phyloP scores from a whole-genome alignment of 2,888 invertebrate species.

The Mechanitis mazaeus region DNA sequence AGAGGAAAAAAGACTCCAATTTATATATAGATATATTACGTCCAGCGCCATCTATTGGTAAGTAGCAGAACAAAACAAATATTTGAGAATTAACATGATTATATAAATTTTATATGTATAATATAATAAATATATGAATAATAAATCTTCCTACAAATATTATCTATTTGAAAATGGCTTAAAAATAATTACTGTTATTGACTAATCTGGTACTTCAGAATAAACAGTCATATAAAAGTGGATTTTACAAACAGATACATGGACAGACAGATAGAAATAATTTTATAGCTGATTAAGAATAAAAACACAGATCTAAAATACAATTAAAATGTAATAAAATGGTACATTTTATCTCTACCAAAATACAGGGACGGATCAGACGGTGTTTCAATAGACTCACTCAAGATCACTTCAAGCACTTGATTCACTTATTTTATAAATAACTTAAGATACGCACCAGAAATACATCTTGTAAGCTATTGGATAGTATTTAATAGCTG shows the following conservation, averaged over 20 bases:
- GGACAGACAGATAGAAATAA: too few species aligned
- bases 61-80: slow-evolving; percentile 26
- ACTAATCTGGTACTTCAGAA: too few species aligned
- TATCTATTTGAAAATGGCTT: too few species aligned
- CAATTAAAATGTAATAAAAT: slow-evolving; percentile 9
- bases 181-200: too few species aligned
- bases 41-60: slow-evolving; percentile 47
- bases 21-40: not conserved
- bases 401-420: slow-evolving; percentile 31
- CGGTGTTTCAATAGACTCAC: slow-evolving; percentile 22
- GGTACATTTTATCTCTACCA: not conserved
- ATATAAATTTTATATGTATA: too few species aligned
- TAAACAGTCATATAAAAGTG: too few species aligned
- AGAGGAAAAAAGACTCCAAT: slow-evolving; percentile 10
- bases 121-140: too few species aligned
- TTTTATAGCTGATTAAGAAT: too few species aligned
- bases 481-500: slow-evolving; percentile 7
- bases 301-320: not conserved
- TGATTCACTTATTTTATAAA: slow-evolving; percentile 38
- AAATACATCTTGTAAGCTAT: slow-evolving; percentile 32
- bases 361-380: slow-evolving; percentile 18
- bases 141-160: too few species aligned
- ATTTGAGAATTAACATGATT: too few species aligned
- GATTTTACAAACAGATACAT: too few species aligned
- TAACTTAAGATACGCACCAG: slow-evolving; percentile 34